Percentiles rank a stretch among this genome's conserved stretches.
phyloP scores from a whole-genome alignment of 2,113 vertebrate genomes.

The Phaethornis superciliosus region DNA sequence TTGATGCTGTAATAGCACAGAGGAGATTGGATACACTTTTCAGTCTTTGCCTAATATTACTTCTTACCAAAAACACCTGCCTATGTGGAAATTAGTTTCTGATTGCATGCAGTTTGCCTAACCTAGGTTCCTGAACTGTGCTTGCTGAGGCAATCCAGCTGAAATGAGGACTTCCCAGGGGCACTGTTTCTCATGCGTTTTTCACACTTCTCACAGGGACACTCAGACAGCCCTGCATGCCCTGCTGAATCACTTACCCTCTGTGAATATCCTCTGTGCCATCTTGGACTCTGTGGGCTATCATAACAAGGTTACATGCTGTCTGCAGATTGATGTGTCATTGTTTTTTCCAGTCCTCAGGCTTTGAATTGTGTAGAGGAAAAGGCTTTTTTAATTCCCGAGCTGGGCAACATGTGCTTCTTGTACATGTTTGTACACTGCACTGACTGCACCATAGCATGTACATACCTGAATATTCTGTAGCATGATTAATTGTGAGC shows the following conservation, averaged over 20 bases:
- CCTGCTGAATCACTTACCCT: not conserved
- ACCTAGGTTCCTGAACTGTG: not conserved
- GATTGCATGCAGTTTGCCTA: not conserved
- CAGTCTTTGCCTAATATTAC: not conserved
- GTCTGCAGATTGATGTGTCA: not conserved
- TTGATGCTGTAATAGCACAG: not conserved
- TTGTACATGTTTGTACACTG: not conserved
- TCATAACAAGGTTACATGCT: not conserved
- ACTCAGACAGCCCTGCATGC: fast-evolving
- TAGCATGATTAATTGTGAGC: not conserved
- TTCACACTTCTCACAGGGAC: not conserved
- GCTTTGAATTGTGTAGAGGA: not conserved
- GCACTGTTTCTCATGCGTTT: not conserved
- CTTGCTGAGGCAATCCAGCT: not conserved
- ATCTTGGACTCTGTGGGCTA: not conserved
- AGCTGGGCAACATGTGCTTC: not conserved
- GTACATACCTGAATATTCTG: not conserved
- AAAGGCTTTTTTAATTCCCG: not conserved
- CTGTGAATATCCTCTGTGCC: not conserved
- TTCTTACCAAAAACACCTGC: not conserved
- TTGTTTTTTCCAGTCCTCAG: not conserved
- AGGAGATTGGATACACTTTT: not conserved
- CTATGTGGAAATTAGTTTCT: not conserved
- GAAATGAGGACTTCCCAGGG: not conserved
- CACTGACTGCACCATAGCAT: not conserved